Conservation (phyloP, 2,113 vertebrate genomes). For the Prolemur simus region DNA sequence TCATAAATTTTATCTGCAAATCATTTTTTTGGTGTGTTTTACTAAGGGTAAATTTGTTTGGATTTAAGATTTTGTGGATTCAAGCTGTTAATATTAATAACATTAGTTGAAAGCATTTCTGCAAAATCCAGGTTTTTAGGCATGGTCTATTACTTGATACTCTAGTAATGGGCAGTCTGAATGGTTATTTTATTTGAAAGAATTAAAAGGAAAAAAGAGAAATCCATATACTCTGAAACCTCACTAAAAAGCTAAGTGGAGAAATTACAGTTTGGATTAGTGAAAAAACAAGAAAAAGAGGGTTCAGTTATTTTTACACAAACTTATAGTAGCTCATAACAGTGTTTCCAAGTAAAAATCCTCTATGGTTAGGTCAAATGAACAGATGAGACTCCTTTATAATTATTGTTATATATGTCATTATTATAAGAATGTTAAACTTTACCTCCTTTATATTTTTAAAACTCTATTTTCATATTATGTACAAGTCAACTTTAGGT, state of each 20-base stretch:
- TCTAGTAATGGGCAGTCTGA: not conserved
- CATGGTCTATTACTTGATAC: not conserved
- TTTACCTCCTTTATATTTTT: not conserved
- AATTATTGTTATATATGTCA: not conserved
- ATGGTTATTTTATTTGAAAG: conserved; percentile 29
- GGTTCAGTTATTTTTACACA: not conserved
- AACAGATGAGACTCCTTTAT: not conserved
- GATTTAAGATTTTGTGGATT: conserved; percentile 62
- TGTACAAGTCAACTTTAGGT: not conserved
- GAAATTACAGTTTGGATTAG: not conserved
- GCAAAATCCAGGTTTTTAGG: not conserved
- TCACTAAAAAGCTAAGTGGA: not conserved
- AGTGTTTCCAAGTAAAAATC: not conserved
- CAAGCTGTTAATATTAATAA: conserved; percentile 18
- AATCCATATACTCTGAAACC: not conserved
- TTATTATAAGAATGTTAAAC: not conserved
- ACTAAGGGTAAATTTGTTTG: conserved; percentile 16
- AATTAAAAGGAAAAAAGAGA: not conserved
- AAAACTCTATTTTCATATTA: conserved; percentile 12
- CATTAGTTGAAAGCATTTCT: conserved; percentile 32
- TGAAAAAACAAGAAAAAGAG: not conserved
- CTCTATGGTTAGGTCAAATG: not conserved
- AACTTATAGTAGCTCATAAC: not conserved
- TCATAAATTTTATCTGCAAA: conserved; percentile 10
- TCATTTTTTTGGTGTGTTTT: not conserved